A percentile compares a stretch with the other conserved stretches of the same genome.
phyloP scores from a whole-genome alignment of 2,888 invertebrate species.

The Mythimna lalbum region DNA sequence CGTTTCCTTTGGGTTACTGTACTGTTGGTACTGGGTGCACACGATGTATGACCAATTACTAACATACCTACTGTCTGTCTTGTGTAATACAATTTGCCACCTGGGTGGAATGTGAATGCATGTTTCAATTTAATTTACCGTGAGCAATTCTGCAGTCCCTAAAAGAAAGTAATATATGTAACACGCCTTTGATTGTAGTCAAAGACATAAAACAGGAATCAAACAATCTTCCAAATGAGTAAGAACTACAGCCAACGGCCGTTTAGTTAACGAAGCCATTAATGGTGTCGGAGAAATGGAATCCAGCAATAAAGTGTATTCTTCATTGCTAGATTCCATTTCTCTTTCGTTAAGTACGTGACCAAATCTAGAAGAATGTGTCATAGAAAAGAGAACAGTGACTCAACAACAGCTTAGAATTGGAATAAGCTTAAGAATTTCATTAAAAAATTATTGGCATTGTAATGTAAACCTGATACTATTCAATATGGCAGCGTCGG shows the following conservation, averaged over 20 bases:
- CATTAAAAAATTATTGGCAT: constrained; percentile 26
- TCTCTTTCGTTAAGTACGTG: neutral
- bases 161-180: neutral
- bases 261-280: neutral
- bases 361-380: neutral
- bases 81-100: neutral
- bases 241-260: neutral
- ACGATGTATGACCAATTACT: neutral
- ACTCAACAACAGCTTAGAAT: constrained; percentile 1
- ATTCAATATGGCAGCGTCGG: constrained; percentile 14
- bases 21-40: constrained; percentile 3
- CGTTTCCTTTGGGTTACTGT: constrained; percentile 21
- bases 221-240: neutral
- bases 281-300: neutral
- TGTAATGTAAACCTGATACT: constrained; percentile 32
- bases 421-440: constrained; percentile 28
- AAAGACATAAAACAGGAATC: neutral
- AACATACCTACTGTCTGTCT: neutral
- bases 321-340: too few relatives aligned
- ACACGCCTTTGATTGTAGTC: neutral
- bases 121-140: neutral
- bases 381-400: constrained; percentile 11
- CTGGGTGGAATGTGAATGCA: too few relatives aligned
- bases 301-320: neutral
- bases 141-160: neutral